Conservation (phyloP, 2,888 invertebrate species). For the Macrophya alboannulata region DNA sequence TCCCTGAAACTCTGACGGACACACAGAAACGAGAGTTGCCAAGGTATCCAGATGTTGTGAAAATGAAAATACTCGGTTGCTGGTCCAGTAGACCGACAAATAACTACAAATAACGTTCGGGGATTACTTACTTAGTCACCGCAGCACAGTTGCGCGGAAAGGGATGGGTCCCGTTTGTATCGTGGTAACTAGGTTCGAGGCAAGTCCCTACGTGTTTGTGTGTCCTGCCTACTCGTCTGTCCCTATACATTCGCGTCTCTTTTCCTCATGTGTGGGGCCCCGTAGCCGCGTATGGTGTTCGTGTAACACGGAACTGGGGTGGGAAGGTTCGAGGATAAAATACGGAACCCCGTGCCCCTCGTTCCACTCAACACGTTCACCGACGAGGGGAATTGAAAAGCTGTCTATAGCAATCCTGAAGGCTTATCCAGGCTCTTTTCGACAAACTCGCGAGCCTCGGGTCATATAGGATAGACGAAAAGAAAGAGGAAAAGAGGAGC, state of each 20-base stretch:
- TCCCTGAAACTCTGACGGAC: neutral
- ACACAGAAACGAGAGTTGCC: neutral
- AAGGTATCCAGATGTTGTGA: constrained; percentile 64
- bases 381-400: constrained; percentile 79
- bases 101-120: constrained; percentile 78
- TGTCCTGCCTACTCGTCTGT: constrained; percentile 7
- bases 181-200: constrained; percentile 71
- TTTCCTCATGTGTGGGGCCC: constrained; percentile 7
- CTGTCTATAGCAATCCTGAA: constrained; percentile 77
- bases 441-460: neutral
- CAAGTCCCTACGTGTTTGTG: neutral
- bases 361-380: constrained; percentile 76
- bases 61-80: constrained; percentile 69
- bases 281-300: constrained; percentile 25
- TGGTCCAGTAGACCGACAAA: constrained; percentile 74
- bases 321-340: constrained; percentile 62
- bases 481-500: neutral
- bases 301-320: constrained; percentile 22
- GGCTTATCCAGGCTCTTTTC: constrained; percentile 73
- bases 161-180: constrained; percentile 60
- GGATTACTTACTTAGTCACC: constrained; percentile 79
- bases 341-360: constrained; percentile 64
- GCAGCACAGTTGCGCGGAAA: constrained; percentile 72
- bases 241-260: neutral
- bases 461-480: constrained; percentile 16